Evolutionary conservation across 2,113 vertebrate species (phyloP).

Genomic region (Triplophysa dalaica): DNA sequence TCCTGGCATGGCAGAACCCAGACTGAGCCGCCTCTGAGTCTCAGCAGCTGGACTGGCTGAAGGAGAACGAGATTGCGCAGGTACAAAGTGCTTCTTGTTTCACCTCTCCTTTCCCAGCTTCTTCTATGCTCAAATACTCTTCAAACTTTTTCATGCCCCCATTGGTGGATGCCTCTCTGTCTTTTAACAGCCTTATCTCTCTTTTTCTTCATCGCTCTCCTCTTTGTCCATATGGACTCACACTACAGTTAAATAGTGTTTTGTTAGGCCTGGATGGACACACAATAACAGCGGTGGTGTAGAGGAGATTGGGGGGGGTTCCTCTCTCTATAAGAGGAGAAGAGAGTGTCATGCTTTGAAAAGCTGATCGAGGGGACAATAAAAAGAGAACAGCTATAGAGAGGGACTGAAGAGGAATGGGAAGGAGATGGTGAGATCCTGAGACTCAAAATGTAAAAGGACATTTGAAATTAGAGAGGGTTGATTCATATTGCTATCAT

Average conservation of each 20-base stretch:
- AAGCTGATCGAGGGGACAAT: constrained; percentile 21
- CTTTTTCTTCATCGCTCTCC: constrained; percentile 23
- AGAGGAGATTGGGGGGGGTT: constrained; percentile 23
- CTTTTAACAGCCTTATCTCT: constrained; percentile 7
- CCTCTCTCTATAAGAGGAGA: constrained; percentile 15
- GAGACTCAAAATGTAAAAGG: background rate
- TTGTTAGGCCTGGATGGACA: constrained; percentile 46
- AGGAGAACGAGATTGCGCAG: constrained; percentile 29
- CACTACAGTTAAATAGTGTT: constrained; percentile 52
- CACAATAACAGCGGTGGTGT: constrained; percentile 43
- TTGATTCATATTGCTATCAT: background rate
- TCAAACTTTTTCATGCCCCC: constrained; percentile 36
- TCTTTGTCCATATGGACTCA: constrained; percentile 29
- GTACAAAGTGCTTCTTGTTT: constrained; percentile 44
- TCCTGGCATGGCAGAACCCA: constrained; percentile 50
- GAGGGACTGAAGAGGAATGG: constrained; percentile 10
- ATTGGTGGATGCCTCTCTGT: constrained; percentile 21
- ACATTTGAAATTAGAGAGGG: background rate
- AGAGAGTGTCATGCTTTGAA: constrained; percentile 31
- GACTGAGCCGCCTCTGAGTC: constrained; percentile 40
- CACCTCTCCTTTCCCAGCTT: constrained; percentile 31
- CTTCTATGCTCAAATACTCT: constrained; percentile 30
- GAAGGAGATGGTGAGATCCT: background rate
- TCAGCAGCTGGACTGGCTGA: constrained; percentile 39
- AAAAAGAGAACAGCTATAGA: constrained; percentile 2